A percentile compares a stretch with the other conserved stretches of the same genome.
Conservation (phyloP, 2,797 vertebrate genomes). For the Jordanella pulchra region DNA sequence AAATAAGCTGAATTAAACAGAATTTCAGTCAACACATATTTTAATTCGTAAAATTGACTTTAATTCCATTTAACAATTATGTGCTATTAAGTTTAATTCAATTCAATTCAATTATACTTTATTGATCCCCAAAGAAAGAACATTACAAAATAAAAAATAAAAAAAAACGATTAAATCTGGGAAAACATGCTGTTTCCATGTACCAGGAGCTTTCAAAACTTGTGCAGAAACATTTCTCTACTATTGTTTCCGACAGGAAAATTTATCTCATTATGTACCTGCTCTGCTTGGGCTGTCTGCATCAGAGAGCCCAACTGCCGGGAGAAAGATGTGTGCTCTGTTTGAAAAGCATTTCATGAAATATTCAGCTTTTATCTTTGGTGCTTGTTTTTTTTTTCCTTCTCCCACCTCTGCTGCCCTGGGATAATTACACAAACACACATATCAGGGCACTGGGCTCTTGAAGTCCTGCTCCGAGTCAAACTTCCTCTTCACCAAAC, state of each 20-base stretch:
- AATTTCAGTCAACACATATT: neutral
- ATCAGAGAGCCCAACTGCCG: too few relatives aligned
- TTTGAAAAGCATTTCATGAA: neutral
- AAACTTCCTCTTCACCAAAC: slow-evolving; percentile 43
- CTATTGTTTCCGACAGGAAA: neutral
- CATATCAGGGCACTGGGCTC: slow-evolving; percentile 12
- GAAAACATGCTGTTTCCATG: neutral
- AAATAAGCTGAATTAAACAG: too few relatives aligned
- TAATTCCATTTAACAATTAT: neutral
- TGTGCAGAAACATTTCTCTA: neutral
- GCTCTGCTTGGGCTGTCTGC: neutral
- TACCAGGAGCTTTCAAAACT: neutral
- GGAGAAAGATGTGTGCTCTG: neutral
- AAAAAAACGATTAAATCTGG: neutral
- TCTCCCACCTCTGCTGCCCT: slow-evolving; percentile 6
- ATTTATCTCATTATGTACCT: neutral
- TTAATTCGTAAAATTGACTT: neutral
- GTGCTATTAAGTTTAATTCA: neutral
- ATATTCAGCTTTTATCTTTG: neutral
- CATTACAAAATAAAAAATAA: neutral
- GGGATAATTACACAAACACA: slow-evolving; percentile 14
- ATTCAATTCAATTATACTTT: too few relatives aligned
- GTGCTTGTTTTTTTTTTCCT: neutral
- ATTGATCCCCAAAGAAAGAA: too few relatives aligned
- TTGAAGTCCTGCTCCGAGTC: slow-evolving; percentile 11